A percentile compares a stretch with the other conserved stretches of the same genome.
Evolutionary conservation across 2,113 vertebrate species (phyloP).

Genomic region (Myotis lucifugus): DNA sequence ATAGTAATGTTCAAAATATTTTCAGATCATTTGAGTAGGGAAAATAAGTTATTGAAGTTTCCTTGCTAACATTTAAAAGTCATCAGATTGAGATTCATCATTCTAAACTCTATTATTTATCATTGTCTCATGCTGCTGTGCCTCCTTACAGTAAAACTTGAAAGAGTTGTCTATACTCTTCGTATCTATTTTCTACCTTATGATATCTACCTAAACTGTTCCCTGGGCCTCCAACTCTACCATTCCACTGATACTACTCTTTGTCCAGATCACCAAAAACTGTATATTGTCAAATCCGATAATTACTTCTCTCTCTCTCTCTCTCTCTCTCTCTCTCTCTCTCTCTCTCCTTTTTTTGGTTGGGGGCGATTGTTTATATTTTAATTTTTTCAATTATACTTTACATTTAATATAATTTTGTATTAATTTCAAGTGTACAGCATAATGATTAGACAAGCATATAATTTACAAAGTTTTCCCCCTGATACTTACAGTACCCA

Average conservation of each 20-base stretch:
- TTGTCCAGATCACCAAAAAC: neutral
- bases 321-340: too few species aligned
- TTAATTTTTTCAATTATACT: neutral
- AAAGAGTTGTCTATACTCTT: neutral
- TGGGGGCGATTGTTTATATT: neutral
- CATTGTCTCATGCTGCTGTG: neutral
- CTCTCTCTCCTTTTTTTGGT: neutral
- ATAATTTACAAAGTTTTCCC: neutral
- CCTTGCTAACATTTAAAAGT: neutral
- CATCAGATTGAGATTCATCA: neutral
- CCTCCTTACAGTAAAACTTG: neutral
- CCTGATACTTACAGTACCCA: neutral
- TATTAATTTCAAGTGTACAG: neutral
- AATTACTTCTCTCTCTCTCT: neutral
- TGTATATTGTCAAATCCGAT: neutral
- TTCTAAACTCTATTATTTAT: neutral
- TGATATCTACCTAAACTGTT: neutral
- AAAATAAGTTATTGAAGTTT: constrained; percentile 23
- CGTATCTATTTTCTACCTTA: neutral
- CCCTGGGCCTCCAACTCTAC: neutral
- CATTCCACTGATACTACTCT: neutral
- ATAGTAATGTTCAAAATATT: neutral
- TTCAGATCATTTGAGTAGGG: neutral
- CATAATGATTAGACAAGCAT: neutral
- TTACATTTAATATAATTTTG: neutral